Evolutionary conservation across 35 echinoderm and acorn worm species (phyloP).

Genomic region (Acanthaster planci): DNA sequence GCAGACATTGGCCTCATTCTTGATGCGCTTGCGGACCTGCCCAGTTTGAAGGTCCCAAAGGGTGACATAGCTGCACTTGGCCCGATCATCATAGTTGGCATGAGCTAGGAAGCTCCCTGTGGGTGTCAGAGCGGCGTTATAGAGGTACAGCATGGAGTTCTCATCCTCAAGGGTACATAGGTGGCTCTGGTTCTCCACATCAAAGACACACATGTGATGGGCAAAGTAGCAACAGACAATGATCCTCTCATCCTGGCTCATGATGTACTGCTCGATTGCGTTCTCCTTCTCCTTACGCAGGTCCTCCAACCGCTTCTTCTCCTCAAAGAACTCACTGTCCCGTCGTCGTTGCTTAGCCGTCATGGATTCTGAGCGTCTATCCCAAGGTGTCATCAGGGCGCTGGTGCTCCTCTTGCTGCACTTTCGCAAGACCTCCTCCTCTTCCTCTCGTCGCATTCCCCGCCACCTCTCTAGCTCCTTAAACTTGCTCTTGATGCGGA

Average conservation of each 20-base stretch:
- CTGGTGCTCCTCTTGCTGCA: constrained; percentile 56
- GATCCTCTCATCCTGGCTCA: constrained; percentile 80
- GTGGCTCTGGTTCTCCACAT: constrained; percentile 74
- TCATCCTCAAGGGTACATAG: constrained; percentile 78
- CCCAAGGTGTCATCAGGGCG: constrained; percentile 91
- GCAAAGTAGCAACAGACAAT: constrained; percentile 91
- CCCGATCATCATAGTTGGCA: constrained; percentile 85
- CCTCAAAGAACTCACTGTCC: constrained; percentile 69
- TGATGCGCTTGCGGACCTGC: constrained; percentile 71
- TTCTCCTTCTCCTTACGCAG: constrained; percentile 91
- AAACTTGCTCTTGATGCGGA: constrained; percentile 81
- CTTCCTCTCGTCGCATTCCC: constrained; percentile 43
- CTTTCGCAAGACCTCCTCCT: constrained; percentile 60
- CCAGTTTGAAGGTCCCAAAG: constrained; percentile 87
- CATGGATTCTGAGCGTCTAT: constrained; percentile 75
- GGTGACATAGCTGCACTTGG: constrained; percentile 91
- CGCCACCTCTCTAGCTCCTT: constrained; percentile 63
- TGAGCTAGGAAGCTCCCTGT: constrained; percentile 72
- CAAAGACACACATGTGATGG: constrained; percentile 92
- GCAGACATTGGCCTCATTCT: constrained; percentile 91
- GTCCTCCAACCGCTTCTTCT: constrained; percentile 84
- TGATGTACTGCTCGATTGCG: constrained; percentile 84
- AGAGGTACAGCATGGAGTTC: constrained; percentile 90
- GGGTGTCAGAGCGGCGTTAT: constrained; percentile 61
- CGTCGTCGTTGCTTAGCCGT: constrained; percentile 58